Evolutionary conservation across 2,888 invertebrate genomes (phyloP), one percentile per base, ranked within the genome.

Genomic region (Metopia argyrocephala): DNA sequence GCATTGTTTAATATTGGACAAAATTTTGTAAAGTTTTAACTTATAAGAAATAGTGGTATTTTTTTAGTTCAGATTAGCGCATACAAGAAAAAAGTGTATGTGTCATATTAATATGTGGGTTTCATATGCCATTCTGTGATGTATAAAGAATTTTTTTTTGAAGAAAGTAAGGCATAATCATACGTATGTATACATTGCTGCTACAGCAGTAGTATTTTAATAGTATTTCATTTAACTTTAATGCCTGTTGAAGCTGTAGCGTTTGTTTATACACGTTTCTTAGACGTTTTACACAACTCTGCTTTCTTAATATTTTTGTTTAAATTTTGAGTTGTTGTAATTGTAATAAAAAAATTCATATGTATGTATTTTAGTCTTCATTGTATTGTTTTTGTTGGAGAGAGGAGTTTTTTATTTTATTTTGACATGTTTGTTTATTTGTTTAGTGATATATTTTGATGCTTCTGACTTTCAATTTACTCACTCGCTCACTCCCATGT

Each of bases 91-190:
- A 12, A n/a, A n/a, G n/a, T n/a, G n/a, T n/a, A n/a, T n/a, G n/a
- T n/a, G n/a, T n/a, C n/a, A n/a, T n/a, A n/a, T n/a, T n/a, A n/a
- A 45, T 46, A 73, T 57, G 64, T 73, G 73, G 73, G 64, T 73
- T 73, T 31, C 9, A 65, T 48, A 57, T 31, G 31, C 23, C 46
- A 57, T 48, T 21, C 23, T 31, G 38, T 21, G 15, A 15, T 65
- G 27, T 48, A 28, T 31, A n/a, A n/a, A n/a, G n/a, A n/a, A n/a
- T n/a, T n/a, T n/a, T n/a, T n/a, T n/a, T n/a, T n/a, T n/a, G n/a
- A n/a, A n/a, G n/a, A n/a, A n/a, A n/a, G n/a, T n/a, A n/a, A n/a
- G n/a, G n/a, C n/a, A n/a, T n/a, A n/a, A n/a, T n/a, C n/a, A n/a
- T n/a, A n/a, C n/a, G n/a, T n/a, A n/a, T n/a, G n/a, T n/a, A n/a